phyloP scores from a whole-genome alignment of 2,113 vertebrate genomes.

The Cyphomyrus plagiostoma region DNA sequence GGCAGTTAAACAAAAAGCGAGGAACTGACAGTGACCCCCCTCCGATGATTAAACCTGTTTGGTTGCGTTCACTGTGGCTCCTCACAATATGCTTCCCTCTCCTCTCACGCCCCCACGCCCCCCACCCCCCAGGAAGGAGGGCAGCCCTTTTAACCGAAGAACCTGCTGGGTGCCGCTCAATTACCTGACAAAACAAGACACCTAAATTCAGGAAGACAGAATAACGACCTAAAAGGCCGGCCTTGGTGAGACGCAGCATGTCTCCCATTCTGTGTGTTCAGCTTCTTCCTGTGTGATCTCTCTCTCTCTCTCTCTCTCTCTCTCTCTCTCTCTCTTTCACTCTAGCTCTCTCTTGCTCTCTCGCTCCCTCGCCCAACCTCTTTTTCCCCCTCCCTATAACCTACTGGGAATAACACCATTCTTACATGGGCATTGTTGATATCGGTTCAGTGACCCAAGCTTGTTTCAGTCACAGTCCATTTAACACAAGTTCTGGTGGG shows the following conservation, averaged over 20 bases:
- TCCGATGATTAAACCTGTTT: not conserved
- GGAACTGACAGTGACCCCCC: not conserved
- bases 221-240: not conserved
- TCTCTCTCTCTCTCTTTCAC: not conserved
- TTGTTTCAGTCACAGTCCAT: not conserved
- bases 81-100: slow-evolving; percentile 38
- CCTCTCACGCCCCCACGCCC: not conserved
- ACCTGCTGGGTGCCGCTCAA: not conserved
- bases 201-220: not conserved
- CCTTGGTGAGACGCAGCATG: not conserved
- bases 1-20: not conserved
- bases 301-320: not conserved
- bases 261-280: not conserved
- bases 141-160: not conserved
- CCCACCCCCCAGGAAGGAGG: not conserved
- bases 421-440: not conserved
- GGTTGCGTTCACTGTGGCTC: not conserved
- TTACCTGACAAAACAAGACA: not conserved
- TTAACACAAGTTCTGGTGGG: not conserved
- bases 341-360: too few relatives aligned
- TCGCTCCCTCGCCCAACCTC: not conserved
- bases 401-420: not conserved
- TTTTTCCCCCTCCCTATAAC: not conserved
- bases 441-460: not conserved
- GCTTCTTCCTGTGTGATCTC: not conserved